Conservation (phyloP, 2,888 invertebrate species). For the Melanchra persicariae region DNA sequence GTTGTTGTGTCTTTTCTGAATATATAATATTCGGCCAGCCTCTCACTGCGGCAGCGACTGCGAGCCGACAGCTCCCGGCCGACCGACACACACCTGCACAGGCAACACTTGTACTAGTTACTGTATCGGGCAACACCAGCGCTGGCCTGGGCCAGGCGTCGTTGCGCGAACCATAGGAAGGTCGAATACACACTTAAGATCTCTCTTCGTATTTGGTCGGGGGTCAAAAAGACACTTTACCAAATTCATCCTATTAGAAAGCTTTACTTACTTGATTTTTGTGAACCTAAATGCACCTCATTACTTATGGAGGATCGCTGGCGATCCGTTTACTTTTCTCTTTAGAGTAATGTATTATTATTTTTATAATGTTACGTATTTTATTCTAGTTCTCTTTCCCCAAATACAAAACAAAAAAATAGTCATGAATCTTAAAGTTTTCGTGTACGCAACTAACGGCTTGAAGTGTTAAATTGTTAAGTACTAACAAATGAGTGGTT, state of each 20-base stretch:
- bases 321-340: slow-evolving; percentile 88
- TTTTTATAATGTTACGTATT: slow-evolving; percentile 81
- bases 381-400: slow-evolving; percentile 81
- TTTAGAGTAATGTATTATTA: slow-evolving; percentile 85
- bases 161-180: slow-evolving; percentile 38
- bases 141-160: slow-evolving; percentile 22
- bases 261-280: slow-evolving; percentile 86
- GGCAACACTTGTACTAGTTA: slow-evolving; percentile 36
- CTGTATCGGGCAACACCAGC: slow-evolving; percentile 30
- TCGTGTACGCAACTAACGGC: slow-evolving; percentile 88
- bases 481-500: slow-evolving; percentile 89
- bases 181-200: slow-evolving; percentile 60
- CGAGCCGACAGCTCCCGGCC: slow-evolving; percentile 50
- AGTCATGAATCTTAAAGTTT: slow-evolving; percentile 80
- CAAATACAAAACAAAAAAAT: slow-evolving; percentile 74
- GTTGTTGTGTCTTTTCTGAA: slow-evolving; percentile 87
- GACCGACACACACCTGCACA: slow-evolving; percentile 33
- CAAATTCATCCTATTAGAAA: slow-evolving; percentile 81
- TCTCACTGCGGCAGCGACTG: slow-evolving; percentile 71
- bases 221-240: slow-evolving; percentile 77
- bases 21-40: slow-evolving; percentile 87
- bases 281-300: slow-evolving; percentile 87
- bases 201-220: slow-evolving; percentile 66
- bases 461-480: slow-evolving; percentile 85
- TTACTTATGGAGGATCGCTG: slow-evolving; percentile 88